Evolutionary conservation across 2,888 invertebrate genomes (phyloP).

Genomic region (Leucania comma): DNA sequence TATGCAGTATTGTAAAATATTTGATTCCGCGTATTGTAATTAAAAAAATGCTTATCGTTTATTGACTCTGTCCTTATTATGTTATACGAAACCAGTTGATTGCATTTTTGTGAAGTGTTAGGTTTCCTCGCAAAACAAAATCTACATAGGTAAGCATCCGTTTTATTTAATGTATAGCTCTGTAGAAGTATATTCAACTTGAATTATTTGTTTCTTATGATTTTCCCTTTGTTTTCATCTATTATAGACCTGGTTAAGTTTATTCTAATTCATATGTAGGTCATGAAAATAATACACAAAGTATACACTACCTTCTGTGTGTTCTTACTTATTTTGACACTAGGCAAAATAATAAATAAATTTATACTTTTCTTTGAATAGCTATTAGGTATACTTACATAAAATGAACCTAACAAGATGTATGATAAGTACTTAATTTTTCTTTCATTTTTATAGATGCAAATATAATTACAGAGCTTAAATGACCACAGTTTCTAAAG

Average conservation of each 20-base stretch:
- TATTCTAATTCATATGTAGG: constrained; percentile 60
- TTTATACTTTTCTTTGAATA: constrained; percentile 1
- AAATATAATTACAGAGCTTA: not conserved
- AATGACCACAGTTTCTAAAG: not conserved
- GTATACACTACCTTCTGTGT: constrained; percentile 48
- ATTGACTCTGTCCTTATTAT: constrained; percentile 70
- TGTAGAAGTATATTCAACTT: not conserved
- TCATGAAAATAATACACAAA: constrained; percentile 67
- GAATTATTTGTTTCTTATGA: not conserved
- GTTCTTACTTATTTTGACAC: constrained; percentile 24
- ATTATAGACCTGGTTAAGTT: constrained; percentile 9
- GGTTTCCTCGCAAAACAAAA: constrained; percentile 73
- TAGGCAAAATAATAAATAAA: constrained; percentile 6
- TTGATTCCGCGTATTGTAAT: constrained; percentile 66
- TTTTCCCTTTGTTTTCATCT: constrained; percentile 15
- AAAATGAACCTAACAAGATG: not conserved
- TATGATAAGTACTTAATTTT: not conserved
- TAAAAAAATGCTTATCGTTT: constrained; percentile 65
- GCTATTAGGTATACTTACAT: not conserved
- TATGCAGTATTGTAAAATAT: constrained; percentile 73
- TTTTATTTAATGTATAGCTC: constrained; percentile 15
- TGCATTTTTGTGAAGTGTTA: constrained; percentile 75
- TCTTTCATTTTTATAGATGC: not conserved
- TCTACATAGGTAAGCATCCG: constrained; percentile 72
- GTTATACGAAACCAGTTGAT: constrained; percentile 75